Base-by-base conservation (phyloP, 92 coral and sea anemone genomes). In the Zoanthus sociatus region DNA sequence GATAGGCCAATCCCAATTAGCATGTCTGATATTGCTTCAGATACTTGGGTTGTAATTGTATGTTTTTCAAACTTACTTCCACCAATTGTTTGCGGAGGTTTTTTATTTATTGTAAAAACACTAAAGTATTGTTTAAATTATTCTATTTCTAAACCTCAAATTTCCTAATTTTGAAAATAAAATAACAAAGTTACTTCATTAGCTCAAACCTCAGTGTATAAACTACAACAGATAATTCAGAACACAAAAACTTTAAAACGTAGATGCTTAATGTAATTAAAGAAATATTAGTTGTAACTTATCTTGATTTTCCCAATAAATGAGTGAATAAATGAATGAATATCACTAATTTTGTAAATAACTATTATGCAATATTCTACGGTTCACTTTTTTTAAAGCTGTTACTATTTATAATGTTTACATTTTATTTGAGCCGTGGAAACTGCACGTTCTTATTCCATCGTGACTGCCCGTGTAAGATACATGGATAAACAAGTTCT, bases 401-500 rank as follows among this genome's bases (percentile, higher is more conserved):
- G 55, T 30, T 73, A 42, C 78, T 73, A 73, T 73, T 73, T 4
- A 18, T 56, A 73, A 51, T 73, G 47, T 73, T 46, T 31, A 82
- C 37, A 18, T 76, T 82, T 69, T 89, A 76, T 70, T 82, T 30
- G 64, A 83, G 78, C 84, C 91, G 51, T 76, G 91, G 91, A 70
- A 89, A 89, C 73, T 76, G 88, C 48, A 88, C 83, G 33, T 74
- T 84, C 67, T 88, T 93, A 82, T 89, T 89, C 96, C 94, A 91
- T 74, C 92, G 67, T 77, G 85, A 44, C 45, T 82, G 87, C 68
- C 92, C 90, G 73, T 72, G 73, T 46, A 79, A 53, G 47, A 91
- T 86, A 76, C 88, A 72, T 88, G 94, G 92, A 79, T 93, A 93
- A 46, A 93, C 93, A 75, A 93, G 83, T 78, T 93, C 95, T 53